A percentile compares a stretch with the other conserved stretches of the same genome.
Evolutionary conservation across 2,888 invertebrate species (phyloP).

Genomic region (Clostera curtula): DNA sequence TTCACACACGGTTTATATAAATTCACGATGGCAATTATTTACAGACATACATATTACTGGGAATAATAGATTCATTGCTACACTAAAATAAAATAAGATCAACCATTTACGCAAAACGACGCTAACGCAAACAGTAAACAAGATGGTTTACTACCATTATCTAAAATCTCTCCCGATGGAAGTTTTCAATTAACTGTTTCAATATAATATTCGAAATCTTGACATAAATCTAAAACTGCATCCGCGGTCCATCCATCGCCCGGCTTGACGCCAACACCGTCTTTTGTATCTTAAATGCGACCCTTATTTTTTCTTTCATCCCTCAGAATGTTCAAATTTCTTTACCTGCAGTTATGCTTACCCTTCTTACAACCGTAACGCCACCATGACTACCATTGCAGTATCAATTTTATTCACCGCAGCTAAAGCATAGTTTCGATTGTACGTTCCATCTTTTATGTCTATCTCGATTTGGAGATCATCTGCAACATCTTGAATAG

Average conservation of each 20-base stretch:
- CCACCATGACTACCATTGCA: constrained; percentile 7
- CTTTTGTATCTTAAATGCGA: constrained; percentile 65
- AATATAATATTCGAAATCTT: constrained; percentile 54
- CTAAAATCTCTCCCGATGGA: constrained; percentile 46
- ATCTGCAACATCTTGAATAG: constrained; percentile 67
- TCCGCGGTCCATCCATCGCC: constrained; percentile 65
- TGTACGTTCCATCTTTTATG: constrained; percentile 16
- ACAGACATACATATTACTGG: too few species aligned
- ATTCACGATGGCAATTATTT: too few species aligned
- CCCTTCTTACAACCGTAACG: constrained; percentile 15
- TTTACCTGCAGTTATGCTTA: constrained; percentile 58
- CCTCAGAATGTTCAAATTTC: constrained; percentile 71
- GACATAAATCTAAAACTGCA: constrained; percentile 63
- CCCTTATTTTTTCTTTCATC: constrained; percentile 68
- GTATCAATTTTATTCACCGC: constrained; percentile 21
- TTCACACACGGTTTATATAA: too few species aligned
- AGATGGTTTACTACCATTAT: constrained; percentile 25
- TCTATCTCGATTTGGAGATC: constrained; percentile 21
- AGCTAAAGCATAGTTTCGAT: constrained; percentile 18
- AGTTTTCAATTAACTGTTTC: constrained; percentile 63
- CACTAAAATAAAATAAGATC: too few species aligned
- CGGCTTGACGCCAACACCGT: constrained; percentile 68
- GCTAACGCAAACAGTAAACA: constrained; percentile 10
- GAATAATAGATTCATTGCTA: too few species aligned
- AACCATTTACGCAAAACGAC: constrained; percentile 9